Percentiles rank a stretch among this genome's conserved stretches.
phyloP scores from a whole-genome alignment of 2,113 vertebrate species.

The Corythornis madagascariensis region DNA sequence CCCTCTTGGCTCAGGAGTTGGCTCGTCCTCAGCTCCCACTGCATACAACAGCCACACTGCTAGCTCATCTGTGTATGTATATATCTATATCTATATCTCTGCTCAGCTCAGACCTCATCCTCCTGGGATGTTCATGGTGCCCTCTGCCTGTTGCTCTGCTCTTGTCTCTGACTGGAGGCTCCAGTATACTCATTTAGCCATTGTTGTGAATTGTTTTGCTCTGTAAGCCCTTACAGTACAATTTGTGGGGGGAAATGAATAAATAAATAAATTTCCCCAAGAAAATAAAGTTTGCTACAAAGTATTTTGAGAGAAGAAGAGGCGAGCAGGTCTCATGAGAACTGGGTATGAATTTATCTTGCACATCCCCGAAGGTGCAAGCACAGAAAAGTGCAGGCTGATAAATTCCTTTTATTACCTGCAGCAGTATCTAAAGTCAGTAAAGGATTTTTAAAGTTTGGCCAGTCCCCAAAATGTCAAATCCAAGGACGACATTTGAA shows the following conservation, averaged over 20 bases:
- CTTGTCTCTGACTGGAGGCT: background rate
- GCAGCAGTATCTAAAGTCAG: background rate
- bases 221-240: background rate
- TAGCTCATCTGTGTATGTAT: background rate
- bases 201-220: constrained; percentile 8
- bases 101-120: background rate
- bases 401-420: constrained; percentile 68
- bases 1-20: background rate
- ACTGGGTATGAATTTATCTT: constrained; percentile 37
- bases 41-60: background rate
- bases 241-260: background rate
- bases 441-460: constrained; percentile 55
- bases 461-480: constrained; percentile 50
- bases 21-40: background rate
- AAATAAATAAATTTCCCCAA: background rate
- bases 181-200: constrained; percentile 13
- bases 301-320: constrained; percentile 5
- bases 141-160: background rate
- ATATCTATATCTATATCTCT: too few relatives aligned
- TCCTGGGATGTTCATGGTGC: background rate
- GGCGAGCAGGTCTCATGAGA: constrained; percentile 5
- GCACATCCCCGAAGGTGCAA: constrained; percentile 17
- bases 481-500: constrained; percentile 60
- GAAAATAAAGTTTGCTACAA: constrained; percentile 10
- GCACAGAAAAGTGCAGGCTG: constrained; percentile 35